phyloP scores from a whole-genome alignment of 2,113 vertebrate genomes.

The Nannobrachium achirus region DNA sequence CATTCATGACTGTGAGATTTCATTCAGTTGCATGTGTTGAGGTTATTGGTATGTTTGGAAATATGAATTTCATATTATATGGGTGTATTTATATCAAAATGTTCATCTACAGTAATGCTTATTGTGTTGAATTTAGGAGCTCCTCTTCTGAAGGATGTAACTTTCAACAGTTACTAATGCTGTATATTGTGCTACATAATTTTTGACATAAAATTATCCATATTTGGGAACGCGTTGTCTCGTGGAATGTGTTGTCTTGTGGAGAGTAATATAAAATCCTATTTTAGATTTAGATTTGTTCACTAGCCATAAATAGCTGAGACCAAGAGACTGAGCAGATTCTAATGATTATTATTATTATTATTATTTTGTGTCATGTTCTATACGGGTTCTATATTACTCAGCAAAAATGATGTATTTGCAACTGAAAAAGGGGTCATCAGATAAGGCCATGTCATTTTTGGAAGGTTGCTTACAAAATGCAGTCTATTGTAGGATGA shows the following conservation, averaged over 20 bases:
- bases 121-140: constrained; percentile 18
- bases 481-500: no score
- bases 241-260: constrained; percentile 14
- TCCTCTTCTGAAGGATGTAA: constrained; percentile 38
- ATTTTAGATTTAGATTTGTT: no score
- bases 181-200: constrained; percentile 62
- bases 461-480: no score
- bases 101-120: constrained; percentile 37
- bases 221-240: constrained; percentile 40
- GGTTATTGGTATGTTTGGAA: constrained; percentile 40
- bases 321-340: neutral
- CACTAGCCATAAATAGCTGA: neutral
- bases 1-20: constrained; percentile 37
- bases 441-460: no score
- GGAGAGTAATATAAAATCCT: neutral
- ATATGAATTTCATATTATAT: constrained; percentile 21
- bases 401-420: no score
- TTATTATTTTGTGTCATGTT: no score
- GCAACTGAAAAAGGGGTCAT: no score
- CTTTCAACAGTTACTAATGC: constrained; percentile 53
- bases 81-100: constrained; percentile 68
- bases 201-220: constrained; percentile 71
- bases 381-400: no score
- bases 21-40: constrained; percentile 44
- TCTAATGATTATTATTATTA: no score